A percentile compares a stretch with the other conserved stretches of the same genome.
These are phyloP conservation scores for Rhinogobius similis DNA, from an alignment of 2,113 vertebrate genomes.

Conservation along the genomic window DNA sequence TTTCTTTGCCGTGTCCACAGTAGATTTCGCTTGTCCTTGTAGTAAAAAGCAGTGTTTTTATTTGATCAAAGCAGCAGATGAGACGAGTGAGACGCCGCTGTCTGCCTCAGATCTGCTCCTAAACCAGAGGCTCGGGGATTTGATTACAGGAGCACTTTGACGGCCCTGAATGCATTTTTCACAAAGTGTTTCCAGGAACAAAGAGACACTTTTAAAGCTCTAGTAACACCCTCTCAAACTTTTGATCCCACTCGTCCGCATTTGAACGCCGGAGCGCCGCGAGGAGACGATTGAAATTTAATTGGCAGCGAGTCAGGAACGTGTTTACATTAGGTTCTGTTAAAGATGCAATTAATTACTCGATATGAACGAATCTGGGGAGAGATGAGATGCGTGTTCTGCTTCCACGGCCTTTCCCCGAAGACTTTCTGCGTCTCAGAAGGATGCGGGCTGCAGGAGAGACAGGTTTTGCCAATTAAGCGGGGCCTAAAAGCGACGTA, in stretches of 20 bases:
- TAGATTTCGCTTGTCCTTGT: constrained; percentile 13
- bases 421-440: constrained; percentile 51
- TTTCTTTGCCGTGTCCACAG: constrained; percentile 14
- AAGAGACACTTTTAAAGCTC: constrained; percentile 62
- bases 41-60: constrained; percentile 18
- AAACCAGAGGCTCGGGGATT: constrained; percentile 50
- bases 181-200: constrained; percentile 57
- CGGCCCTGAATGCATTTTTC: constrained; percentile 56
- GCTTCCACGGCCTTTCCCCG: constrained; percentile 47
- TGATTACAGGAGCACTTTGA: constrained; percentile 61
- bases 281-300: constrained; percentile 62
- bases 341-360: constrained; percentile 74
- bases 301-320: constrained; percentile 67
- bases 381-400: constrained; percentile 44
- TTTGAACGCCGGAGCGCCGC: constrained; percentile 49
- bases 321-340: constrained; percentile 73
- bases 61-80: constrained; percentile 35
- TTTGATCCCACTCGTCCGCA: constrained; percentile 60
- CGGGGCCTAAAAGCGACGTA: constrained; percentile 47
- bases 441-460: constrained; percentile 16
- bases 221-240: constrained; percentile 59
- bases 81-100: constrained; percentile 22
- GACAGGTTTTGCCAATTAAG: constrained; percentile 68
- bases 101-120: constrained; percentile 36
- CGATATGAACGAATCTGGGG: constrained; percentile 63